Evolutionary conservation across 1,140 invertebrate genomes (phyloP), one percentile per base, ranked within the genome.

Genomic region (Thalassaphorura encarpata): DNA sequence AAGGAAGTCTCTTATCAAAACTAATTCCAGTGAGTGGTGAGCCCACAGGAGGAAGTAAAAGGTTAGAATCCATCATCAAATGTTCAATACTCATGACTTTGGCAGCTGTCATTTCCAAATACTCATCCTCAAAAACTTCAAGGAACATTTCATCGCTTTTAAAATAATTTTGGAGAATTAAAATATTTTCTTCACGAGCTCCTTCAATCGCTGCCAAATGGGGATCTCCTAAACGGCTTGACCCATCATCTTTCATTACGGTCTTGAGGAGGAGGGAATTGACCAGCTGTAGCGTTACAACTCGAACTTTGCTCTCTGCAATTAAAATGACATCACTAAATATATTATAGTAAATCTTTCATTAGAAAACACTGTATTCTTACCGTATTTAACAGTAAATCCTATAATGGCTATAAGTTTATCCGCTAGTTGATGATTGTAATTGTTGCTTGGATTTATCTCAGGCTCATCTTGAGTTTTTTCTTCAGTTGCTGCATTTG

Each of bases 71-170:
- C 86, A 91, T 92, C 76, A 90, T 88, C 21, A 94, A 68, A 79
- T 85, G 90, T 70, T 95, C 89, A 1, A 93, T 89, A 75, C 94
- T 96, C 29, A 96, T 70, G 8, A 85, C 83, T 28, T 82, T 78
- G 1, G 33, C 41, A 67, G 85, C 90, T 66, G 83, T 78, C 79
- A 97, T 88, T 71, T 96, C 89, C 68, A 85, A 87, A 72, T 78
- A 87, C 77, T 99, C 96, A 71, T 97, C 92, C 74, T 99, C 95
- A 74, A 99, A 99, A 80, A 98, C 91, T 70, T 99, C 95, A 28
- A 98, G 74, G 75, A 99, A 99, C 62, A 98, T 93, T 68, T 98
- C 94, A 77, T 98, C 94, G 68, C 87, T 92, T 81, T 95, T 96
- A 71, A 94, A 96, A 69, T 95, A 94, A 75, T 92, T 93, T 36